Conservation (phyloP, 2,113 vertebrate species). For the Blennius ocellaris region DNA sequence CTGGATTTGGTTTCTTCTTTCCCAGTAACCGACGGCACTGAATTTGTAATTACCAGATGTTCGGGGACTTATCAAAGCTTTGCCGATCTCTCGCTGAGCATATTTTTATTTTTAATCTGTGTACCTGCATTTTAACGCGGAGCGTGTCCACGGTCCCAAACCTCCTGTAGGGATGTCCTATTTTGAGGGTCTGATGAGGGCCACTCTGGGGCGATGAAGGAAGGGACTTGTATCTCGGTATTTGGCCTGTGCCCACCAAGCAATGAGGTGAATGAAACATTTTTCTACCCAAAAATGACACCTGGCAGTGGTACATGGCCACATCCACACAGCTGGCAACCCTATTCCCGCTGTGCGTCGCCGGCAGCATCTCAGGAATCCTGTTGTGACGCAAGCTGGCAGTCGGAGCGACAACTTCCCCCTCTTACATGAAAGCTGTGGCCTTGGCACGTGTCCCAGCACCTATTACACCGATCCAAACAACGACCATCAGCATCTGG, state of each 20-base stretch:
- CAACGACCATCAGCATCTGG: conserved; percentile 63
- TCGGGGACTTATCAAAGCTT: conserved; percentile 70
- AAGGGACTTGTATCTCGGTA: conserved; percentile 16
- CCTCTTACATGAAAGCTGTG: conserved; percentile 67
- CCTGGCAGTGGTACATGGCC: conserved; percentile 68
- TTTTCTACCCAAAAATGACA: conserved; percentile 56
- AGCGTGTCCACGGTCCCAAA: conserved; percentile 11
- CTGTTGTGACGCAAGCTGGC: conserved; percentile 70
- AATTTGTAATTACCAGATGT: conserved; percentile 77
- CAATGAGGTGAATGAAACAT: conserved; percentile 47
- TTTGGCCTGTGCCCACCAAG: conserved; percentile 40
- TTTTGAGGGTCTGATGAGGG: conserved; percentile 29
- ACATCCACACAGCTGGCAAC: conserved; percentile 70
- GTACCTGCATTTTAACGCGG: conserved; percentile 27
- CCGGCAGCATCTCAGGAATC: conserved; percentile 48
- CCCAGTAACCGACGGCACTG: conserved; percentile 59
- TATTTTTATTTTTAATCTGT: conserved; percentile 29
- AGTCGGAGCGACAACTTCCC: conserved; percentile 59
- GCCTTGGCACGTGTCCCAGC: conserved; percentile 67
- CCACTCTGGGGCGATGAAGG: neutral
- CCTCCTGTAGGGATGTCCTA: conserved; percentile 22
- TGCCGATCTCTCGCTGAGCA: conserved; percentile 56
- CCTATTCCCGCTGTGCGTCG: conserved; percentile 25
- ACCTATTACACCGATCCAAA: conserved; percentile 53
- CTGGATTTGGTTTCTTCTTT: conserved; percentile 65